These are phyloP conservation scores for Limanda limanda DNA, from an alignment of 2,113 vertebrate genomes.

Conservation along the genomic window DNA sequence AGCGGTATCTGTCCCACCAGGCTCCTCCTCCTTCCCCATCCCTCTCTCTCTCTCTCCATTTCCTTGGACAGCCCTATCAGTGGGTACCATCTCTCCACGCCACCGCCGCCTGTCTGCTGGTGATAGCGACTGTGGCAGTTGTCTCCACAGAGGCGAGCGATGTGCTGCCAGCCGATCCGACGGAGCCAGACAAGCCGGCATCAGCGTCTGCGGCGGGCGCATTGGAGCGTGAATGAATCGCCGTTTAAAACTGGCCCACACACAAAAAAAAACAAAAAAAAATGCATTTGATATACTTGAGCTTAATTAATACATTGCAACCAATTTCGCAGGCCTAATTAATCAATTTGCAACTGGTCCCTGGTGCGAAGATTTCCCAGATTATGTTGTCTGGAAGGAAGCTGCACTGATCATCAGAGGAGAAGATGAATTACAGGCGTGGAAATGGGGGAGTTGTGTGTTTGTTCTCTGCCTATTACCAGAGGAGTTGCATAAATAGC, in stretches of 20 bases:
- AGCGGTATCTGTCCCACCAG: slow-evolving; percentile 54
- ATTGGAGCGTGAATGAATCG: slow-evolving; percentile 74
- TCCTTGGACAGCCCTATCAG: slow-evolving; percentile 66
- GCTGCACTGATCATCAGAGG: slow-evolving; percentile 33
- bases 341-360: slow-evolving; percentile 76
- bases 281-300: slow-evolving; percentile 77
- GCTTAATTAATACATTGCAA: slow-evolving; percentile 81
- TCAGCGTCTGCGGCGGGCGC: slow-evolving; percentile 63
- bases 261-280: slow-evolving; percentile 60
- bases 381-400: slow-evolving; percentile 63
- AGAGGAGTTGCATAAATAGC: not conserved
- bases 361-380: slow-evolving; percentile 61
- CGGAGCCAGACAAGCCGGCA: slow-evolving; percentile 65
- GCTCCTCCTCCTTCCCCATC: slow-evolving; percentile 14
- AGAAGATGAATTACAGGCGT: slow-evolving; percentile 32
- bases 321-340: slow-evolving; percentile 77
- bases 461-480: slow-evolving; percentile 47
- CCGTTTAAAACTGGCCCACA: slow-evolving; percentile 72
- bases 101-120: slow-evolving; percentile 67
- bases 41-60: slow-evolving; percentile 24
- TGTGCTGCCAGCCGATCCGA: slow-evolving; percentile 65
- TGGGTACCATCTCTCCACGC: slow-evolving; percentile 71
- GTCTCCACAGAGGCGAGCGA: slow-evolving; percentile 66
- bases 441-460: slow-evolving; percentile 13
- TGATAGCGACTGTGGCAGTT: slow-evolving; percentile 62